Evolutionary conservation across 2,113 vertebrate species (phyloP), one percentile per base, ranked within the genome.

Genomic region (Pseudorasbora parva): DNA sequence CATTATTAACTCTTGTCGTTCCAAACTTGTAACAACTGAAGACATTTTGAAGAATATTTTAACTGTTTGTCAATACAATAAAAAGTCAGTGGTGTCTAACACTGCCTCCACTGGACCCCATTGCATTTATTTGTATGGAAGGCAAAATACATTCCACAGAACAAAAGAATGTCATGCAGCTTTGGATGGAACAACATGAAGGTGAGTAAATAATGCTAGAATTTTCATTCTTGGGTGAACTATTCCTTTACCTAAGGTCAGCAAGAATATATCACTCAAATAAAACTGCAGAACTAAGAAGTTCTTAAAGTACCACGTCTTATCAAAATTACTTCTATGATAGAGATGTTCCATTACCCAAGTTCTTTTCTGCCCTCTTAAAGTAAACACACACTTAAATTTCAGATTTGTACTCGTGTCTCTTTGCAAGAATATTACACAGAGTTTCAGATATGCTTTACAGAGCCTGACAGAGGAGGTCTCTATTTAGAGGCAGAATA

Each of bases 401-500:
- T 73, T 73, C 23, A 49, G 54, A 84, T 80, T 80, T 72, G 56
- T 56, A 59, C 54, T 72, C 59, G 49, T 62, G 19, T 37, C 49
- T 56, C 15, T 47, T n/a, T 56, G 14, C 60, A 66, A 56, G 41
- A 66, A 66, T 78, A 68, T 79, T 80, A 80, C 82, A 77, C 51
- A 71, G 76, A 78, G 56, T 54, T 43, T 54, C 25, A 54, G 85
- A 78, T 78, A 72, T 74, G 76, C 56, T 23, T 85, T 87, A 75
- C 57, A 56, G 66, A 33, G 73, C 49, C 45, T 21, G 37, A 85
- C 81, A 72, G 68, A 66, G 76, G 76, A 84, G 75, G 76, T 78
- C 75, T 79, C 77, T 43, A 33, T 49, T 77, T 74, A 80, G 57
- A 82, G 74, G 60, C 75, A 59, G 80, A 54, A 85, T 82, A 84